These are phyloP conservation scores for Clistopyga incitator DNA, from an alignment of 2,888 invertebrate genomes.

Conservation along the genomic window DNA sequence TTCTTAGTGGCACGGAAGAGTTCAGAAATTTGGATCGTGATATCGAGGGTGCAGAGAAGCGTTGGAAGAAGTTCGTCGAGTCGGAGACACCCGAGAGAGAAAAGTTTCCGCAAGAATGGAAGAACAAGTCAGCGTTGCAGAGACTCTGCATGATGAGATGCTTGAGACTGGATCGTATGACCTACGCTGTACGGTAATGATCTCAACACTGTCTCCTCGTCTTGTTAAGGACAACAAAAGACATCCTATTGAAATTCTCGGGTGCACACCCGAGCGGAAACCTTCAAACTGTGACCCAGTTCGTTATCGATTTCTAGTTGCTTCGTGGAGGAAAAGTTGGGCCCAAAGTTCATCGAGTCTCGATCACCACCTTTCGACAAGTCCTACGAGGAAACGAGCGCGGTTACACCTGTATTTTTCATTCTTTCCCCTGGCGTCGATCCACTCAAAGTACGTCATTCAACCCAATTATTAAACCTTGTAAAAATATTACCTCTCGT, in stretches of 20 bases:
- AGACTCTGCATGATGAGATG: slow-evolving; percentile 96
- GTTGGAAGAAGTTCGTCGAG: slow-evolving; percentile 97
- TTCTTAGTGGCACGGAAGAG: slow-evolving; percentile 90
- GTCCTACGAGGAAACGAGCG: slow-evolving; percentile 94
- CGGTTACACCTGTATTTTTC: slow-evolving; percentile 95
- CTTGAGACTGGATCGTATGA: slow-evolving; percentile 96
- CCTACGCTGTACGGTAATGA: slow-evolving; percentile 91
- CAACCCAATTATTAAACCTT: background rate
- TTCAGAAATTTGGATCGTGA: slow-evolving; percentile 95
- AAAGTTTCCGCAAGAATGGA: slow-evolving; percentile 98
- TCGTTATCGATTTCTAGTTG: slow-evolving; percentile 84
- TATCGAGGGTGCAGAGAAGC: slow-evolving; percentile 94
- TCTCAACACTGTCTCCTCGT: background rate
- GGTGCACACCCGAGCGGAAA: background rate
- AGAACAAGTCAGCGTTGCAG: slow-evolving; percentile 93
- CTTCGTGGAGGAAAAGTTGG: slow-evolving; percentile 96
- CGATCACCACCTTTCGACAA: slow-evolving; percentile 92
- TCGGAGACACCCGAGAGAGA: slow-evolving; percentile 97
- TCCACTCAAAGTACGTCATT: slow-evolving; percentile 90
- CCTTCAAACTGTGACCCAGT: slow-evolving; percentile 20
- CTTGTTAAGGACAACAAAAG: slow-evolving; percentile 18
- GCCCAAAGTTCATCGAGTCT: slow-evolving; percentile 92
- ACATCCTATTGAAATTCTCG: background rate
- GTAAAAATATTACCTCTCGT: background rate
- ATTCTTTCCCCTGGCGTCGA: slow-evolving; percentile 97